Evolutionary conservation across 2,888 invertebrate genomes (phyloP).

Genomic region (Mimas tiliae): DNA sequence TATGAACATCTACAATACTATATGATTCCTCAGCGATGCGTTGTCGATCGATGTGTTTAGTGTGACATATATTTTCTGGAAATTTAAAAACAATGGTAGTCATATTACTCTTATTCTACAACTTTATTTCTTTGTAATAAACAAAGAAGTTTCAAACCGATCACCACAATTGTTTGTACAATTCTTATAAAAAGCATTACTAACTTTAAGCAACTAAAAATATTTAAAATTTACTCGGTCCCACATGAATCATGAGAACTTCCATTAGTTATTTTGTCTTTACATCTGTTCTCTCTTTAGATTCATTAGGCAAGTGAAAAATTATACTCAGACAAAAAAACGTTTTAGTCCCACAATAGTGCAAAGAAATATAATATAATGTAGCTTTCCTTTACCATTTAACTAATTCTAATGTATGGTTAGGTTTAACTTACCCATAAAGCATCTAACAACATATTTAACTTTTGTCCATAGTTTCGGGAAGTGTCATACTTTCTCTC

Average conservation of each 20-base stretch:
- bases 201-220: background rate
- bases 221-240: background rate
- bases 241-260: background rate
- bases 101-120: background rate
- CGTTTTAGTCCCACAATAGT: background rate
- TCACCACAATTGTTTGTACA: too few species aligned
- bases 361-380: background rate
- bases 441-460: background rate
- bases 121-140: too few species aligned
- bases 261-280: background rate
- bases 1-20: too few species aligned
- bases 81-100: too few species aligned
- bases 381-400: background rate
- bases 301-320: constrained; percentile 13
- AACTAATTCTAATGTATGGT: background rate
- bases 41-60: too few species aligned
- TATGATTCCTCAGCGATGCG: too few species aligned
- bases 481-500: background rate
- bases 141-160: too few species aligned
- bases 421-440: background rate
- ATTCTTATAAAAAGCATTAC: too few species aligned
- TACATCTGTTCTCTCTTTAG: constrained; percentile 13
- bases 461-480: too few species aligned
- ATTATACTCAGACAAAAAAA: constrained; percentile 3
- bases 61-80: too few species aligned